phyloP scores from a whole-genome alignment of 2,888 invertebrate species.

The Dorcus parallelipipedus region DNA sequence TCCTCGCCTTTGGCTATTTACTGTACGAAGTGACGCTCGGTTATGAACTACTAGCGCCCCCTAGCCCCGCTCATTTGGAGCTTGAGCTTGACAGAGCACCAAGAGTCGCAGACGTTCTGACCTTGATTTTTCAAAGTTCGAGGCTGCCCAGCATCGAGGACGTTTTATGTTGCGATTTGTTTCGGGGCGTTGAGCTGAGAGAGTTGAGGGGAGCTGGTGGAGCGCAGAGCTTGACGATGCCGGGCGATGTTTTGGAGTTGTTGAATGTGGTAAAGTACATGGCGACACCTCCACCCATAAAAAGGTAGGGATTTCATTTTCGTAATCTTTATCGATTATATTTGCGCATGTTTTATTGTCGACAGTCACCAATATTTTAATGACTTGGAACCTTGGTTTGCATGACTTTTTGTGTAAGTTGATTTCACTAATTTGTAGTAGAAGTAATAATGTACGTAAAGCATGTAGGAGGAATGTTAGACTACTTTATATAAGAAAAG shows the following conservation, averaged over 20 bases:
- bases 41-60: constrained; percentile 72
- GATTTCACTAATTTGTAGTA: too few species aligned
- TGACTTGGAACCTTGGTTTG: constrained; percentile 43
- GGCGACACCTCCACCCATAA: constrained; percentile 6
- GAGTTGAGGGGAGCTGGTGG: constrained; percentile 82
- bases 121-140: constrained; percentile 50
- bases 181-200: constrained; percentile 82
- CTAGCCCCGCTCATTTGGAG: constrained; percentile 68
- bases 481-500: too few species aligned
- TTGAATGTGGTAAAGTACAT: constrained; percentile 35
- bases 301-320: constrained; percentile 5
- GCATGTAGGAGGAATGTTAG: too few species aligned
- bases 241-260: constrained; percentile 40
- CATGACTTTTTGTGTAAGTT: constrained; percentile 33
- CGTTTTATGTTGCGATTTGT: constrained; percentile 77
- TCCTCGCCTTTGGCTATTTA: constrained; percentile 76
- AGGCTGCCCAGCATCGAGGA: constrained; percentile 76
- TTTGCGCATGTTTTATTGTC: constrained; percentile 3
- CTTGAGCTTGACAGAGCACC: constrained; percentile 68
- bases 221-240: constrained; percentile 48
- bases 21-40: constrained; percentile 91
- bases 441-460: too few species aligned
- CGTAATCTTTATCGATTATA: neutral
- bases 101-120: constrained; percentile 53
- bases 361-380: constrained; percentile 40